These are phyloP conservation scores for Tridacna crocea DNA, from an alignment of 2,888 invertebrate genomes.

Conservation along the genomic window DNA sequence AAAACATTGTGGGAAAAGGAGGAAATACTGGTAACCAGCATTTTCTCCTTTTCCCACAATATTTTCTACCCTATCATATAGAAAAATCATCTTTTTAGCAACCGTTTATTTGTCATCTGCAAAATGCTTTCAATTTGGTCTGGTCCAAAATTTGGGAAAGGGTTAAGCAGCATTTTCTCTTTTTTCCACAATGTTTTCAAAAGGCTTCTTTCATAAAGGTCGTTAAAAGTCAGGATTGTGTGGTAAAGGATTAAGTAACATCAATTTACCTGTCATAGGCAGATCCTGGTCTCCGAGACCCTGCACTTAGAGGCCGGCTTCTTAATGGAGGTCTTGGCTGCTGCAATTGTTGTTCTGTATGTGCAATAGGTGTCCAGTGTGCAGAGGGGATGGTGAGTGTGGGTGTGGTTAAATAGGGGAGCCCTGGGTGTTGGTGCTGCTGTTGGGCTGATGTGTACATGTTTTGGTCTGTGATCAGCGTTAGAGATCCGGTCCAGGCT, in stretches of 20 bases:
- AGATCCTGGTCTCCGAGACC: slow-evolving; percentile 61
- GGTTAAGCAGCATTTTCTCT: background rate
- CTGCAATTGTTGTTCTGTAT: slow-evolving; percentile 58
- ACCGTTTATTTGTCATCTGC: too few relatives aligned
- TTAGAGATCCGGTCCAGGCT: slow-evolving; percentile 76
- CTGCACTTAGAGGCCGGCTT: slow-evolving; percentile 82
- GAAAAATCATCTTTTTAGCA: too few relatives aligned
- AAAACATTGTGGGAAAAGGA: too few relatives aligned
- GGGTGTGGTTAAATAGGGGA: slow-evolving; percentile 69
- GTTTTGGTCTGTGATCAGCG: slow-evolving; percentile 63
- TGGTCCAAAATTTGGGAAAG: background rate
- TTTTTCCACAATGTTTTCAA: too few relatives aligned
- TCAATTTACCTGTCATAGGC: slow-evolving; percentile 55
- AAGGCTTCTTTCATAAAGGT: too few relatives aligned
- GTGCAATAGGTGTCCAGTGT: slow-evolving; percentile 66
- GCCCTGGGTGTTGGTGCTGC: slow-evolving; percentile 36
- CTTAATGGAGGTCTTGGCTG: slow-evolving; percentile 77
- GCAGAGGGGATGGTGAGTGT: slow-evolving; percentile 62
- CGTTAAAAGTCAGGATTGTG: too few relatives aligned
- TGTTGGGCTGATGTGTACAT: slow-evolving; percentile 30
- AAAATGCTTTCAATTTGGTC: too few relatives aligned
- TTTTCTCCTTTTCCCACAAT: background rate
- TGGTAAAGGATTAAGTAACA: too few relatives aligned
- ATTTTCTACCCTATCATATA: too few relatives aligned
- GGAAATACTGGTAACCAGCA: background rate